Conservation (phyloP, 2,888 invertebrate species). For the Nineta flava region DNA sequence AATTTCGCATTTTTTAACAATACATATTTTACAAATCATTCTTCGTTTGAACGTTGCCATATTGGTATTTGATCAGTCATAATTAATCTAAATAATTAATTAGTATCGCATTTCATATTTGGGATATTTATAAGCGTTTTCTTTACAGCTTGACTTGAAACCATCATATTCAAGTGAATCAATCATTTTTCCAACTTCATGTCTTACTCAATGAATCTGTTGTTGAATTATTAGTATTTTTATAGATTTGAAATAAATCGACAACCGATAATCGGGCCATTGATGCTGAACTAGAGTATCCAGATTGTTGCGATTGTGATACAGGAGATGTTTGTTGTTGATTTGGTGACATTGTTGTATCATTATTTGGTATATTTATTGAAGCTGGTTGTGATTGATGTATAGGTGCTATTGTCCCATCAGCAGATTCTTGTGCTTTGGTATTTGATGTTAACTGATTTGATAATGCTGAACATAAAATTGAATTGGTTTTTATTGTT, state of each 20-base stretch:
- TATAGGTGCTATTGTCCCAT: slow-evolving; percentile 2
- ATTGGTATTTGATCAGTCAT: too few relatives aligned
- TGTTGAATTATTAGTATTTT: slow-evolving; percentile 9
- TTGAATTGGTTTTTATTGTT: slow-evolving; percentile 20
- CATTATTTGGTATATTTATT: slow-evolving; percentile 3
- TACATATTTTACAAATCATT: too few relatives aligned
- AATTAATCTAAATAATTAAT: too few relatives aligned
- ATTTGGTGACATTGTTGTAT: slow-evolving; percentile 9
- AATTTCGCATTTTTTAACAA: too few relatives aligned
- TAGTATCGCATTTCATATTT: too few relatives aligned
- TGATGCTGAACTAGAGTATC: slow-evolving; percentile 9
- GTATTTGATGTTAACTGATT: neutral
- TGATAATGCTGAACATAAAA: slow-evolving; percentile 11
- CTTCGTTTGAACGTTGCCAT: too few relatives aligned
- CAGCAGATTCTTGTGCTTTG: neutral
- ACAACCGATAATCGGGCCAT: slow-evolving; percentile 22
- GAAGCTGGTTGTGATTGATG: neutral
- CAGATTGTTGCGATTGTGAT: slow-evolving; percentile 8
- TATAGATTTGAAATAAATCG: slow-evolving; percentile 24
- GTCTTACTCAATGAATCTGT: neutral
- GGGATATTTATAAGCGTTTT: too few relatives aligned
- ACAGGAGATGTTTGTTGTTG: slow-evolving; percentile 19
- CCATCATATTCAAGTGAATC: too few relatives aligned
- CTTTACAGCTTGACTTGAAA: too few relatives aligned
- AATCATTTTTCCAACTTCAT: neutral